Percentiles rank a stretch among this genome's conserved stretches.
Conservation (phyloP, 1,140 invertebrate genomes). For the Drosophila tani region DNA sequence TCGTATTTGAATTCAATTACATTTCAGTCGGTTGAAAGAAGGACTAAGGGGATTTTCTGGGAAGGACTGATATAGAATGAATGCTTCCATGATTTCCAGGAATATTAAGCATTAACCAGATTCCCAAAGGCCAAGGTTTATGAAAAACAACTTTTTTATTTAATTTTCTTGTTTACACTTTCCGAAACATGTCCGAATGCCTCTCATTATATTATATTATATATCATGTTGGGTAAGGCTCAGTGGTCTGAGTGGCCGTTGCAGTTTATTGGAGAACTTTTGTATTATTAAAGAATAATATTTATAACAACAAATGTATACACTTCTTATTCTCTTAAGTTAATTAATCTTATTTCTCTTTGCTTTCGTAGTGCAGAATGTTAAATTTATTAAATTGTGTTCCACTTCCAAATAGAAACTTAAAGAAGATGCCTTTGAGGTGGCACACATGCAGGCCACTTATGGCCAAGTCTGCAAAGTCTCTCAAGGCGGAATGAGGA, state of each 20-base stretch:
- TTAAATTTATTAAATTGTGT: no score
- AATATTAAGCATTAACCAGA: neutral
- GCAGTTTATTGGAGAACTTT: no score
- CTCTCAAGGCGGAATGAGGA: conserved; percentile 8
- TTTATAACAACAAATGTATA: no score
- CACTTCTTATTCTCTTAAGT: no score
- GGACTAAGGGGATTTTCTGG: neutral
- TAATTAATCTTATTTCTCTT: neutral
- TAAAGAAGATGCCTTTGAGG: conserved; percentile 8
- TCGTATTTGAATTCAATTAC: conserved; percentile 5
- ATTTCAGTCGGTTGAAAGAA: neutral
- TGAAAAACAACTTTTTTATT: neutral
- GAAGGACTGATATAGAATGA: neutral
- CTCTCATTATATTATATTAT: no score
- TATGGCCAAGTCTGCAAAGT: conserved; percentile 12
- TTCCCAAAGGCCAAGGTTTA: neutral
- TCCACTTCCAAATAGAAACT: neutral
- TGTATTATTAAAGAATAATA: no score
- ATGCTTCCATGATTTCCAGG: neutral
- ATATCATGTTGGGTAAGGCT: no score
- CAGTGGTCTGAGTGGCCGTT: no score
- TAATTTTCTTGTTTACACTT: neutral
- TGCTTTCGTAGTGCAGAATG: no score
- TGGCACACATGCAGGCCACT: conserved; percentile 20
- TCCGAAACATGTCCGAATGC: no score